phyloP scores from a whole-genome alignment of 2,888 invertebrate genomes.

The Ferrisia virgata region DNA sequence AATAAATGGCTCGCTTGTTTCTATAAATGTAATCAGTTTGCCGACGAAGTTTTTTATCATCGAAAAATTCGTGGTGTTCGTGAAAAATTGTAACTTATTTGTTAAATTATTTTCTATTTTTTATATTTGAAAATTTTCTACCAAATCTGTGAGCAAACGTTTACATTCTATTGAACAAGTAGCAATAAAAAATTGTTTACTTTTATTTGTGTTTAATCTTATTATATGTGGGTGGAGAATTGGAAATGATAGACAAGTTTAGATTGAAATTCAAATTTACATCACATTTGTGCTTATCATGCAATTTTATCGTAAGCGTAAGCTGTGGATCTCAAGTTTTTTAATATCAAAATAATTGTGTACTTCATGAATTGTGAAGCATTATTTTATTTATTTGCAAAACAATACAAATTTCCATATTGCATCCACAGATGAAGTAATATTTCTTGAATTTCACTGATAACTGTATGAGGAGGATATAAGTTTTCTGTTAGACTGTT shows the following conservation, averaged over 20 bases:
- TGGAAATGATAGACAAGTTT: not conserved
- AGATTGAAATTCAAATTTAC: too few species aligned
- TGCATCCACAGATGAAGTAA: not conserved
- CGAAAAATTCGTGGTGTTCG: conserved; percentile 37
- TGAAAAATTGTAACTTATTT: conserved; percentile 31
- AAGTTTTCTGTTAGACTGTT: not conserved
- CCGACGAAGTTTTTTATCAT: not conserved
- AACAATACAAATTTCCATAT: not conserved
- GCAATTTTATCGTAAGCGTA: too few species aligned
- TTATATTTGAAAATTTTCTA: conserved; percentile 34
- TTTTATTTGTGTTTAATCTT: not conserved
- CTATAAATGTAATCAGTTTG: conserved; percentile 36
- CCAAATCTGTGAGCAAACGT: conserved; percentile 44
- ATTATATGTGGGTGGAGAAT: too few species aligned
- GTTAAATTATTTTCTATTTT: conserved; percentile 38
- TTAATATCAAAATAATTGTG: too few species aligned
- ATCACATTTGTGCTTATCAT: too few species aligned
- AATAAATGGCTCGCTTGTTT: conserved; percentile 34
- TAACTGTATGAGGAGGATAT: not conserved
- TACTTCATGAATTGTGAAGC: too few species aligned
- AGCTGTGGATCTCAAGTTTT: too few species aligned
- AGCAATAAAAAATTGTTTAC: conserved; percentile 20
- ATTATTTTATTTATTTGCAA: too few species aligned
- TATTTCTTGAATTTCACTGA: not conserved
- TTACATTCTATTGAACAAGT: conserved; percentile 44